phyloP scores from a whole-genome alignment of 2,113 vertebrate species.

The Plestiodon gilberti region DNA sequence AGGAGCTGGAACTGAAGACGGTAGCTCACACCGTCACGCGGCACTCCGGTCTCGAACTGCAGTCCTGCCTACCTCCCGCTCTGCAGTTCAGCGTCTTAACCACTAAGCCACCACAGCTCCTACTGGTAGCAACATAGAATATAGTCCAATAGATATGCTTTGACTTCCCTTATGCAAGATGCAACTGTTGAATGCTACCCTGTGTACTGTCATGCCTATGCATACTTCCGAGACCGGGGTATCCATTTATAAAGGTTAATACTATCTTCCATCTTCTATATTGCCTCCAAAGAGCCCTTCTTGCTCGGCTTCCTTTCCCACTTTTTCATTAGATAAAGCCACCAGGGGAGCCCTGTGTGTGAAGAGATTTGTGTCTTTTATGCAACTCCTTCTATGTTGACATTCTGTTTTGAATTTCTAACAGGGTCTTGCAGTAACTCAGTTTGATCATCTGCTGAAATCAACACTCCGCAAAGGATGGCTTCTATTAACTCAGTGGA shows the following conservation, averaged over 20 bases:
- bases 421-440: conserved; percentile 38
- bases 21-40: no score
- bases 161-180: neutral
- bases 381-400: conserved; percentile 27
- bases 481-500: conserved; percentile 44
- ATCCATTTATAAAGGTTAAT: conserved; percentile 17
- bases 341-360: neutral
- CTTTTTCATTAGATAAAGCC: conserved; percentile 41
- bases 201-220: neutral
- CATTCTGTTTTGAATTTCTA: conserved; percentile 57
- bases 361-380: conserved; percentile 13
- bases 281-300: conserved; percentile 1
- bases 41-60: no score
- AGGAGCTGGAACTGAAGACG: no score
- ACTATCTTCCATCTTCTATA: neutral
- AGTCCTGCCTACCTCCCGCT: no score
- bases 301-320: conserved; percentile 6
- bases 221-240: neutral
- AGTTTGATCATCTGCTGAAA: conserved; percentile 59
- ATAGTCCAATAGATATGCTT: neutral
- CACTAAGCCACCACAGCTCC: no score
- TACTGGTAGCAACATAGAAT: no score
- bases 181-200: neutral
- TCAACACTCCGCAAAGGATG: conserved; percentile 19
- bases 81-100: no score